phyloP scores from a whole-genome alignment of 2,888 invertebrate genomes.

The Epistrophe eligans region DNA sequence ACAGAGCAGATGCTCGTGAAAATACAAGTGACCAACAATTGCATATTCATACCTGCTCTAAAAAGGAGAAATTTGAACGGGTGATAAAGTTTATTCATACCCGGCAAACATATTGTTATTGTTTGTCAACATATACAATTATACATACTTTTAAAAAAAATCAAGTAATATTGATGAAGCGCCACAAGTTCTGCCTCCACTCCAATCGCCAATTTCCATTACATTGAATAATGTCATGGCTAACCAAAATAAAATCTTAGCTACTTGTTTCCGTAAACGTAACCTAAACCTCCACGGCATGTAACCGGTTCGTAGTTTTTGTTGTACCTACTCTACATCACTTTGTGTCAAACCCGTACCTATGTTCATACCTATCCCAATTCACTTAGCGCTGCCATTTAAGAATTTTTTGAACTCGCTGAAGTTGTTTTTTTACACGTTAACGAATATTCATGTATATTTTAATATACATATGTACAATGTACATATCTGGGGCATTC shows the following conservation, averaged over 20 bases:
- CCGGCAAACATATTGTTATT: too few relatives aligned
- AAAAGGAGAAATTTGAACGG: too few relatives aligned
- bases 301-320: constrained; percentile 7
- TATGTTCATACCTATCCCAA: not conserved
- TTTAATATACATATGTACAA: too few relatives aligned
- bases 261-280: constrained; percentile 13
- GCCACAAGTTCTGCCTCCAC: not conserved
- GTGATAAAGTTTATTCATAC: too few relatives aligned
- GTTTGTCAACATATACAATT: too few relatives aligned
- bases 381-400: not conserved
- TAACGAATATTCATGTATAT: not conserved
- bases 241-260: not conserved
- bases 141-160: too few relatives aligned
- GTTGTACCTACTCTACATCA: not conserved
- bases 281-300: not conserved
- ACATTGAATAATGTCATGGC: not conserved
- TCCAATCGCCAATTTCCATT: not conserved
- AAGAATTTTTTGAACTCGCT: constrained; percentile 2
- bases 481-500: constrained; percentile 9
- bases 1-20: too few relatives aligned
- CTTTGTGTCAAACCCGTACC: not conserved
- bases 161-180: not conserved
- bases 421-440: not conserved
- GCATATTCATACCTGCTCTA: too few relatives aligned
- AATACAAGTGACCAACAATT: too few relatives aligned